Base-by-base conservation (phyloP, 1,140 invertebrate species). In the Zelostemma sp. region DNA sequence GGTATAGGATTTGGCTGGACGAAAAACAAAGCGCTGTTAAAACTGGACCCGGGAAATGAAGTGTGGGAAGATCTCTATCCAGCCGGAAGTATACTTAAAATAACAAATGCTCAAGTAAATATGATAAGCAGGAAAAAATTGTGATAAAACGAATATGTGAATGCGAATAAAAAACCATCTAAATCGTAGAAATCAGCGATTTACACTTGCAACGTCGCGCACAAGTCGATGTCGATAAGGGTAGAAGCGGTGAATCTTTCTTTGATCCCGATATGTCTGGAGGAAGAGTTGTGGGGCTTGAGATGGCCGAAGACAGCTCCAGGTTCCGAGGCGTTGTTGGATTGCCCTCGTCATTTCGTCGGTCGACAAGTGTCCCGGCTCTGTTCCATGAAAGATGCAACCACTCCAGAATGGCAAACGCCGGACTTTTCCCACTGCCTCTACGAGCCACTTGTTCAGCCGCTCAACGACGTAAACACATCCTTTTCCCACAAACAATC, bases 21-120 rank as follows among this genome's bases (percentile, higher is more conserved):
- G 0, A 89, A 92, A 60, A 93, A 93, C 70, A 89, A 89, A 14
- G 89, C 88, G 2, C 83, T 94, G 1, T 87, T 94, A 3, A 90
- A 90, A 19, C 86, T 93, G 16, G 88, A 88, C 16, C 90, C 91
- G 0, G 90, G 89, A 1, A 87, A 86, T 1, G 91, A 93, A 69
- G 91, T 92, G 50, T 93, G 92, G 90, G 93, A 94, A 74, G 92
- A 93, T 75, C 84, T 94, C 1, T 92, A 91, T 79, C 92, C 92
- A 2, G 88, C 90, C 28, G 93, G 93, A 19, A 93, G 91, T 73
- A 92, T 94, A 49, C 81, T 94, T 0, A 92, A 93, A 75, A 89
- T 94, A 6, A 90, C 89, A 61, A 92, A 91, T 54, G 89, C 91
- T 16, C 91, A 92, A 85, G 91, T 92, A 82, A 35, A 5, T 35